A percentile compares a stretch with the other conserved stretches of the same genome.
Conservation (phyloP, 1,140 invertebrate species). For the Sminthurinus signatus region DNA sequence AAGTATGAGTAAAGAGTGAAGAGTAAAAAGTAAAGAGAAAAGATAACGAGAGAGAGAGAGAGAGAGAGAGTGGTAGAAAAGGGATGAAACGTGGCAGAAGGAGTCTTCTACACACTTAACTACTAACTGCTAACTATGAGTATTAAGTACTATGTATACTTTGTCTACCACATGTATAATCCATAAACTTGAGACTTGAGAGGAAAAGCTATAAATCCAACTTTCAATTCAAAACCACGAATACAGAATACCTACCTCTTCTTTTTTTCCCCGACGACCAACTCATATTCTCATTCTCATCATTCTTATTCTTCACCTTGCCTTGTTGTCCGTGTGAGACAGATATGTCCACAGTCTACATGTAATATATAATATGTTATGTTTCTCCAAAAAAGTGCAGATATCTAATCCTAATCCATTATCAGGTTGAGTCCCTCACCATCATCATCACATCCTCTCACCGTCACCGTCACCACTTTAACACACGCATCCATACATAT, state of each 20-base stretch:
- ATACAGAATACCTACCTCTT: too few species aligned
- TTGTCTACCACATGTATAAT: too few species aligned
- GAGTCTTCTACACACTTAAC: not conserved
- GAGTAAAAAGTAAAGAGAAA: too few species aligned
- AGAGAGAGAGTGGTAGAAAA: too few species aligned
- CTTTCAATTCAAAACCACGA: constrained; percentile 28
- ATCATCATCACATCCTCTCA: not conserved
- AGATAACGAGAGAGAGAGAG: too few species aligned
- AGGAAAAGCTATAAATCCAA: constrained; percentile 19
- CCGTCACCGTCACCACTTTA: not conserved
- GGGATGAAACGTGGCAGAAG: not conserved
- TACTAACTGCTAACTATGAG: not conserved
- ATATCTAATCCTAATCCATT: constrained; percentile 28
- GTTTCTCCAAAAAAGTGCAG: too few species aligned
- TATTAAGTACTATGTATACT: too few species aligned
- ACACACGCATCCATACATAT: not conserved
- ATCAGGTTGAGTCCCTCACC: too few species aligned
- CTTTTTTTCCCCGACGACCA: not conserved
- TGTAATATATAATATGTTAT: too few species aligned
- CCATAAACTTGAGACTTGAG: constrained; percentile 1
- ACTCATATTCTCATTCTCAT: not conserved
- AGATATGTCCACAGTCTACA: too few species aligned
- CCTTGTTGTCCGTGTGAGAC: too few species aligned
- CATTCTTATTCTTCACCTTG: not conserved
- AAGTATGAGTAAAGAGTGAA: too few species aligned